A percentile compares a stretch with the other conserved stretches of the same genome.
Evolutionary conservation across 2,797 vertebrate genomes (phyloP).

Genomic region (Thunnus albacares): DNA sequence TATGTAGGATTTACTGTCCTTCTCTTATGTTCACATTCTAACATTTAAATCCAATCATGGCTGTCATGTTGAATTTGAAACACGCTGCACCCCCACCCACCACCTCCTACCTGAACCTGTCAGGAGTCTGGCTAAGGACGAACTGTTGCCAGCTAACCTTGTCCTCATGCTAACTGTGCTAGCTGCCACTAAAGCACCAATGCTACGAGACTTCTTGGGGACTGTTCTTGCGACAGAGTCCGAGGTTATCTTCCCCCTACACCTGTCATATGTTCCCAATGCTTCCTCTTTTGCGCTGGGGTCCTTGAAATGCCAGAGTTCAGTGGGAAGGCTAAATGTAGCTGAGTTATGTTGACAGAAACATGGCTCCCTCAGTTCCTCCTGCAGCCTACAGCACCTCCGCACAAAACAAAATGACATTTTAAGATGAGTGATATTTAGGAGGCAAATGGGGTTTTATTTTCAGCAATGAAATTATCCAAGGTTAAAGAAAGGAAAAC

Average conservation of each 20-base stretch:
- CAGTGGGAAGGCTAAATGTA: conserved; percentile 62
- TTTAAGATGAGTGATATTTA: conserved; percentile 73
- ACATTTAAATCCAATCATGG: conserved; percentile 66
- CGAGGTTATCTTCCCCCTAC: conserved; percentile 26
- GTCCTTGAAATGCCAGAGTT: conserved; percentile 74
- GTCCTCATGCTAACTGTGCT: conserved; percentile 60
- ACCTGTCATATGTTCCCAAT: conserved; percentile 25
- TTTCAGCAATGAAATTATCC: conserved; percentile 75
- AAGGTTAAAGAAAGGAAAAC: conserved; percentile 73
- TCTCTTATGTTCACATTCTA: conserved; percentile 58
- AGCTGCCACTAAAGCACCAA: conserved; percentile 46
- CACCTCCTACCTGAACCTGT: conserved; percentile 58
- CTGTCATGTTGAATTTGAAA: conserved; percentile 69
- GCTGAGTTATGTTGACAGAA: conserved; percentile 71
- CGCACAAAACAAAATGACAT: conserved; percentile 60
- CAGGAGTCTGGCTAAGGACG: conserved; percentile 55
- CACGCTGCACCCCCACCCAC: conserved; percentile 37
- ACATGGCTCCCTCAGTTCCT: conserved; percentile 31
- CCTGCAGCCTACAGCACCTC: conserved; percentile 18
- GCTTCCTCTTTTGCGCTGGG: conserved; percentile 24
- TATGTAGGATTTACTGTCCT: conserved; percentile 45
- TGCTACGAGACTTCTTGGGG: conserved; percentile 44
- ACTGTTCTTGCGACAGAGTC: conserved; percentile 27
- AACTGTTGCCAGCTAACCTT: conserved; percentile 58
- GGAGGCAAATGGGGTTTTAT: conserved; percentile 55